Conservation (phyloP, 2,888 invertebrate species). For the Scrobipalpa costella region DNA sequence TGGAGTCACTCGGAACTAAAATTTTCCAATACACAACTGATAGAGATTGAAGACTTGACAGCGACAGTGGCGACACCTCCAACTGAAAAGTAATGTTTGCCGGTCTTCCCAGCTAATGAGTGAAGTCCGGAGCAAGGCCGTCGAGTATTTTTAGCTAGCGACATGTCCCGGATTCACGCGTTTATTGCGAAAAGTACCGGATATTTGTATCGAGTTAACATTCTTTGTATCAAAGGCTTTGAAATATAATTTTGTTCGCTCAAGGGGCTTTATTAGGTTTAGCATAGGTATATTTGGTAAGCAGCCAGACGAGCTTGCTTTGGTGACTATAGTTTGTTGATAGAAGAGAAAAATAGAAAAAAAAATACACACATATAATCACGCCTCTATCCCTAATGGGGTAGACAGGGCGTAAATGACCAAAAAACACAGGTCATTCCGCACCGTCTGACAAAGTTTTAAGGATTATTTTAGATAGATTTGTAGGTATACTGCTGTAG, state of each 20-base stretch:
- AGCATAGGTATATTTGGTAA: no score
- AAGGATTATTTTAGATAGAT: no score
- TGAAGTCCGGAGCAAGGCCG: conserved; percentile 15
- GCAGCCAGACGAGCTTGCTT: no score
- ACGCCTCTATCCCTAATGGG: no score
- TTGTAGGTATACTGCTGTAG: no score
- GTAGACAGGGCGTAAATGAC: no score
- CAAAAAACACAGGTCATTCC: no score
- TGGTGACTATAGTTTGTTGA: no score
- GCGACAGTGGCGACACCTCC: not conserved
- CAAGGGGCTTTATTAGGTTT: not conserved
- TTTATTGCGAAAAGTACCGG: conserved; percentile 15
- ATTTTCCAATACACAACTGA: not conserved
- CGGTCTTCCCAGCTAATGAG: conserved; percentile 4
- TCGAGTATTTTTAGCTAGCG: not conserved
- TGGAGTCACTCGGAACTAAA: not conserved
- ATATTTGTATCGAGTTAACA: not conserved
- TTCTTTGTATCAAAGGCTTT: not conserved
- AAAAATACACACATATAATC: no score
- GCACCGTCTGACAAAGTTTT: no score
- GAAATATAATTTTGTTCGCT: not conserved
- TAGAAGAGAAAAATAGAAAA: no score
- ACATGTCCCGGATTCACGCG: conserved; percentile 17
- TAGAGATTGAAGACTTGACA: not conserved
- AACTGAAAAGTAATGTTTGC: not conserved